A percentile compares a stretch with the other conserved stretches of the same genome.
Evolutionary conservation across 1,140 invertebrate genomes (phyloP).

Genomic region (Macrostomum lignano): DNA sequence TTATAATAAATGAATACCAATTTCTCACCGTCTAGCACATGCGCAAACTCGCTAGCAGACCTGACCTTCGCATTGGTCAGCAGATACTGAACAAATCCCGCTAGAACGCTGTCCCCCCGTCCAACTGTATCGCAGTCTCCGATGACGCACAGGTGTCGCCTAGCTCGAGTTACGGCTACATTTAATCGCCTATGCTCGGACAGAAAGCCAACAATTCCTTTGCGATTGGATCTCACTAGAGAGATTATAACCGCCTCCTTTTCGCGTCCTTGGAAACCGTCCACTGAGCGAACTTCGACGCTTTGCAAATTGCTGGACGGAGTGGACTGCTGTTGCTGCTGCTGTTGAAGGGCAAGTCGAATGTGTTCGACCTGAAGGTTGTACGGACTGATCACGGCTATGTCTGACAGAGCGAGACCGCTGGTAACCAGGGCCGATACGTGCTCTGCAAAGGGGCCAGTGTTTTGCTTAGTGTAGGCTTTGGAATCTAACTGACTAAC

Average conservation of each 20-base stretch:
- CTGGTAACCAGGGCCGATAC: slow-evolving; percentile 27
- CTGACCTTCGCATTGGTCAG: too few relatives aligned
- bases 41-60: too few relatives aligned
- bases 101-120: too few relatives aligned
- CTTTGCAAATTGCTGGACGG: neutral
- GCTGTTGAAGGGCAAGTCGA: slow-evolving; percentile 1
- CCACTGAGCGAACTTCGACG: slow-evolving; percentile 19
- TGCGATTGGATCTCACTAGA: slow-evolving; percentile 14
- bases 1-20: too few relatives aligned
- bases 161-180: slow-evolving; percentile 5
- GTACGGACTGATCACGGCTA: slow-evolving; percentile 37
- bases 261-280: slow-evolving; percentile 22
- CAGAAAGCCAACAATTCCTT: slow-evolving; percentile 4
- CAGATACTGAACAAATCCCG: too few relatives aligned
- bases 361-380: slow-evolving; percentile 29
- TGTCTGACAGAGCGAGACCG: slow-evolving; percentile 31
- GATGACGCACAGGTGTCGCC: slow-evolving; percentile 1
- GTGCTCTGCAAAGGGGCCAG: too few relatives aligned
- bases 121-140: slow-evolving; percentile 1
- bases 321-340: neutral
- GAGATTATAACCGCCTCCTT: slow-evolving; percentile 20
- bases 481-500: too few relatives aligned
- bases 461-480: too few relatives aligned
- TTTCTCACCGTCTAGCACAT: too few relatives aligned
- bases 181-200: slow-evolving; percentile 4